Evolutionary conservation across 2,797 vertebrate species (phyloP).

Genomic region (Pogonophryne albipinna): DNA sequence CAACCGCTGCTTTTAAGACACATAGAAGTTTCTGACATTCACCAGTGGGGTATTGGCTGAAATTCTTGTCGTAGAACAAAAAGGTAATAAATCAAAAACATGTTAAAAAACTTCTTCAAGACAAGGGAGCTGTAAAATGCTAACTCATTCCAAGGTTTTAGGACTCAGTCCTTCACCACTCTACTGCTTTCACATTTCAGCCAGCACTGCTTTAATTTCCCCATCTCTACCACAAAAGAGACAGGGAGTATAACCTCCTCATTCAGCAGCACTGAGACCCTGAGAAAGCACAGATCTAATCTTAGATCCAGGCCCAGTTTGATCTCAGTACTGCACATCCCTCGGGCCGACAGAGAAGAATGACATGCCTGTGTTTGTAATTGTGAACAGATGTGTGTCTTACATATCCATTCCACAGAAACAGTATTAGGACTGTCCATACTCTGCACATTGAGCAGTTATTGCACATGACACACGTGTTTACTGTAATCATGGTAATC

Average conservation of each 20-base stretch:
- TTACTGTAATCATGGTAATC: background rate
- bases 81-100: too few species aligned
- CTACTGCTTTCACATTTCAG: constrained; percentile 29
- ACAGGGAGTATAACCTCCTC: constrained; percentile 10
- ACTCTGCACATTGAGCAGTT: background rate
- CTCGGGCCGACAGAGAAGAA: constrained; percentile 12
- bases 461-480: background rate
- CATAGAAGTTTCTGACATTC: too few species aligned
- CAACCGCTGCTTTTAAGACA: too few species aligned
- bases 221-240: background rate
- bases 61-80: too few species aligned
- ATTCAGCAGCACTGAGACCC: constrained; percentile 4
- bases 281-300: constrained; percentile 22
- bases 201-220: constrained; percentile 46
- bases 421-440: background rate
- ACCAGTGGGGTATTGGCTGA: too few species aligned
- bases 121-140: too few species aligned
- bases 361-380: constrained; percentile 36
- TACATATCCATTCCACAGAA: constrained; percentile 9
- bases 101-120: too few species aligned
- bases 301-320: constrained; percentile 21
- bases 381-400: constrained; percentile 47
- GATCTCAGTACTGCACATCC: constrained; percentile 21
- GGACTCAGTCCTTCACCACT: too few species aligned
- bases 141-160: too few species aligned